Evolutionary conservation across 2,888 invertebrate species (phyloP).

Genomic region (Agrotis clavis): DNA sequence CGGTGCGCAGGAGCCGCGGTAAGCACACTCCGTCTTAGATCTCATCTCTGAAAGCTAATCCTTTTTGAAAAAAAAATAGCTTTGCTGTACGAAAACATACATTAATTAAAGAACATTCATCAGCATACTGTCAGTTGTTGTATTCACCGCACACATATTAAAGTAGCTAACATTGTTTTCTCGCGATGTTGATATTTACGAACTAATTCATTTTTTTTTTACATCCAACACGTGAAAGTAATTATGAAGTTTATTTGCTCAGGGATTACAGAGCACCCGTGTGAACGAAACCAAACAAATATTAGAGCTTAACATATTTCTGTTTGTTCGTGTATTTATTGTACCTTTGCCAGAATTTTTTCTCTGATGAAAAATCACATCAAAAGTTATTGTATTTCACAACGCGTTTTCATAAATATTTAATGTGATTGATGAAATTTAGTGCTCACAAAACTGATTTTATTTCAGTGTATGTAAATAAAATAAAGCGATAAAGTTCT

Average conservation of each 20-base stretch:
- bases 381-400: slow-evolving; percentile 20
- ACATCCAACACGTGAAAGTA: background rate
- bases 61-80: too few relatives aligned
- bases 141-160: background rate
- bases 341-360: background rate
- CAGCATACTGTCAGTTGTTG: background rate
- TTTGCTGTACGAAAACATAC: too few relatives aligned
- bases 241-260: background rate
- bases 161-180: background rate
- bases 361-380: slow-evolving; percentile 29
- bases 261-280: background rate
- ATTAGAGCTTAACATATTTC: slow-evolving; percentile 12
- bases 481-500: background rate
- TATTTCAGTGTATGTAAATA: slow-evolving; percentile 1
- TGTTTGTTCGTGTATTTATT: slow-evolving; percentile 18
- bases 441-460: slow-evolving; percentile 16
- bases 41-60: too few relatives aligned
- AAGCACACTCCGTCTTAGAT: too few relatives aligned
- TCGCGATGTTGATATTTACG: background rate
- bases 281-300: slow-evolving; percentile 13
- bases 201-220: background rate
- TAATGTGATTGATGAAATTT: slow-evolving; percentile 30
- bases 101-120: background rate
- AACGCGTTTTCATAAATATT: slow-evolving; percentile 40
- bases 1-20: too few relatives aligned